Conservation (phyloP, 2,113 vertebrate species). For the Sula dactylatra region DNA sequence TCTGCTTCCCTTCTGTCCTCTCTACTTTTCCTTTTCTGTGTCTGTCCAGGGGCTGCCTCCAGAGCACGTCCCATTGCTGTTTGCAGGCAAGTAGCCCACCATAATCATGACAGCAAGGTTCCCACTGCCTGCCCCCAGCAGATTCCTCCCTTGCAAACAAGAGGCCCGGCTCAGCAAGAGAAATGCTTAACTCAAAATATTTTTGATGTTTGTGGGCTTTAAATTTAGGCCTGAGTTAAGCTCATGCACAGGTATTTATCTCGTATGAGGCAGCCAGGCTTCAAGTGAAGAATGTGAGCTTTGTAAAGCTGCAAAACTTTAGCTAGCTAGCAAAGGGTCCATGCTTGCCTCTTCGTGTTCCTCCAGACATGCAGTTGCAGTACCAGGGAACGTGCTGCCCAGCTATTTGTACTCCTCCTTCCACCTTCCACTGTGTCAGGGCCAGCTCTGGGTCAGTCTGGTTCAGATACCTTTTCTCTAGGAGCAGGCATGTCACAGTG, state of each 20-base stretch:
- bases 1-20: neutral
- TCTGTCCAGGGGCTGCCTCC: neutral
- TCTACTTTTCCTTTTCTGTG: neutral
- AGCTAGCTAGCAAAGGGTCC: neutral
- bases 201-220: neutral
- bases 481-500: neutral
- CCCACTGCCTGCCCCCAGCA: neutral
- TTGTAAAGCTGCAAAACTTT: neutral
- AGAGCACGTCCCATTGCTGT: neutral
- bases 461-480: neutral
- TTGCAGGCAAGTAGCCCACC: neutral
- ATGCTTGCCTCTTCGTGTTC: neutral
- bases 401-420: neutral
- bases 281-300: neutral
- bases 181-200: neutral
- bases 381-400: neutral
- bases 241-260: neutral
- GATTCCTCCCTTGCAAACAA: neutral
- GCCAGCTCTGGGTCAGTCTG: neutral
- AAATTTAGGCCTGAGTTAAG: neutral
- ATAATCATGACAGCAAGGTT: neutral
- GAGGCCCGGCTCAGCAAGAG: neutral
- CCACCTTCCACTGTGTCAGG: neutral
- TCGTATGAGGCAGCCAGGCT: neutral
- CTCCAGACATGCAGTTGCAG: neutral